Base-by-base conservation (phyloP, 2,888 invertebrate species). In the Archaeoteleia sp. region DNA sequence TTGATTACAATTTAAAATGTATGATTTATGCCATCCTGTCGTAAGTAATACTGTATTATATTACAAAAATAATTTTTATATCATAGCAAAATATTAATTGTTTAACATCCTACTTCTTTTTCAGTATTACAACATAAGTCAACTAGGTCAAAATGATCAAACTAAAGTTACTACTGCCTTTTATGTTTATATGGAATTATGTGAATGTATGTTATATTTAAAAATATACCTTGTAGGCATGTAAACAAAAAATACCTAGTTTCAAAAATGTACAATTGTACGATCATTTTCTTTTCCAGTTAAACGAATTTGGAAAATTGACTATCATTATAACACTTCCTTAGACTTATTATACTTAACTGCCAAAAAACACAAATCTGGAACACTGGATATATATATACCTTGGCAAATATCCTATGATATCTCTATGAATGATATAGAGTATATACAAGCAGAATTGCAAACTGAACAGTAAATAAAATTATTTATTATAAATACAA, bases 181-280 rank as follows among this genome's bases (percentile, higher is more conserved):
- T 45, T 87, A 88, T 71, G 87, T 89, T 1, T 89, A 88, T 72
- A 82, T 87, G 37, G 89, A 90, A 74, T 77, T 90, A 32, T 86
- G 86, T 69, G 88, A 88, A 86, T 88, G 89, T 89, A 84, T 51
- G 46, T 49, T 35, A 49, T 17, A 45, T 71, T 68, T 9, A 6
- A 3, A 15, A 46, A 76, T 32, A 53, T 17, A 37, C n/a, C n/a
- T n/a, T n/a, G n/a, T n/a, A n/a, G n/a, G n/a, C n/a, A n/a, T n/a
- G n/a, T n/a, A n/a, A n/a, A n/a, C n/a, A n/a, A n/a, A n/a, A n/a
- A n/a, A n/a, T n/a, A n/a, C n/a, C n/a, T n/a, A n/a, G n/a, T n/a
- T n/a, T n/a, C n/a, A n/a, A n/a, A n/a, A n/a, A n/a, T n/a, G n/a
- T n/a, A n/a, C n/a, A n/a, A n/a, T n/a, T n/a, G n/a, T n/a, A n/a